Base-by-base conservation (phyloP, 2,888 invertebrate species). In the Plutella xylostella region DNA sequence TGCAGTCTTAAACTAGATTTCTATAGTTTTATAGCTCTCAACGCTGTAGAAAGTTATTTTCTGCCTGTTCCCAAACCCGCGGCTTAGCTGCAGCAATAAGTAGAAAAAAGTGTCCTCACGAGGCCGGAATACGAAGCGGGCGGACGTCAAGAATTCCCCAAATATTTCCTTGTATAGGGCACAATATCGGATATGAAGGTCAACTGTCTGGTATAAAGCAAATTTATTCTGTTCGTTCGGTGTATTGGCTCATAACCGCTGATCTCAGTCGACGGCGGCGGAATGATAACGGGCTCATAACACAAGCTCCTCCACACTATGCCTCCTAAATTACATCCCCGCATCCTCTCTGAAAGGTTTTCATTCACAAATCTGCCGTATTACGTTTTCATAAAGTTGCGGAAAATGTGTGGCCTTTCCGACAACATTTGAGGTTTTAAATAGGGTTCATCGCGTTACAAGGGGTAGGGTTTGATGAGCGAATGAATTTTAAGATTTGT, bases 221-320 rank as follows among this genome's bases (percentile, higher is more conserved):
- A 82, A 82, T 80, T 80, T 82, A 82, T 83, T 79, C 80, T 72
- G 75, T 76, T 76, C 63, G 61, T 61, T 65, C 71, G 57, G 73
- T 77, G 77, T 82, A 83, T 82, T 80, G 80, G 77, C 75, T 72
- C 74, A 73, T 77, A 75, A 73, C 74, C 72, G 74, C 77, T 74
- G 82, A 80, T 80, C 79, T 75, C 61, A 55, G 65, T 68, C 74
- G 80, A 79, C 82, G 74, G 68, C 68, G 66, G 61, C 56, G 72
- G 79, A 80, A 82, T 80, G 79, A 80, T 80, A 82, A 82, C 78
- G 72, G 74, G 76, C 78, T 79, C 76, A 80, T 83, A 80, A 78
- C 54, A 68, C 66, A 69, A 70, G 70, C 28, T 67, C 60, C 68
- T 65, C 63, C 25, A 34, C 39, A 7, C 68, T 67, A 63, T 66